Evolutionary conservation across 2,797 vertebrate genomes (phyloP).

Genomic region (Hybognathus amarus): DNA sequence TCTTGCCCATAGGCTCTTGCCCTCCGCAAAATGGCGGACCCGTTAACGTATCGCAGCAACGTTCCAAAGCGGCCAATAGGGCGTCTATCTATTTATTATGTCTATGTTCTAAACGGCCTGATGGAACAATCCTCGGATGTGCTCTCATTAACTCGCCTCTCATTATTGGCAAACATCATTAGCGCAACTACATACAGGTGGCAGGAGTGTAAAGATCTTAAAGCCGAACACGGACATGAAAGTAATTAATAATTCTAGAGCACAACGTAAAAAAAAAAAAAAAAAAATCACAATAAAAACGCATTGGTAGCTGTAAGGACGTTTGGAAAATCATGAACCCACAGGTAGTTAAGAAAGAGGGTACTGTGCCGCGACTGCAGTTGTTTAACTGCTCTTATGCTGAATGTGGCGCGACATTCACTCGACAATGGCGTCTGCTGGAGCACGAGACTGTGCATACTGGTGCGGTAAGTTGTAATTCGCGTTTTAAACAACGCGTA

Average conservation of each 20-base stretch:
- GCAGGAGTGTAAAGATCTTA: neutral
- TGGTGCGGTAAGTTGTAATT: conserved; percentile 67
- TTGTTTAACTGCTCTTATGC: conserved; percentile 66
- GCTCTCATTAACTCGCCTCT: neutral
- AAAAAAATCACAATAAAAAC: too few relatives aligned
- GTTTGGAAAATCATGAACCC: neutral
- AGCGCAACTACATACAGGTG: neutral
- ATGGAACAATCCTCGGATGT: neutral
- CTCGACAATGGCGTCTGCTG: conserved; percentile 68
- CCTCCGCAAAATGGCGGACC: too few relatives aligned
- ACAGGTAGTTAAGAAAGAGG: conserved; percentile 2
- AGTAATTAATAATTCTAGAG: neutral
- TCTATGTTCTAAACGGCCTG: too few relatives aligned
- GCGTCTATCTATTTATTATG: too few relatives aligned
- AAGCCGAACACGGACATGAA: rapidly evolving
- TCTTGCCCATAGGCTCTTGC: too few relatives aligned
- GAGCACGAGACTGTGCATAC: conserved; percentile 76
- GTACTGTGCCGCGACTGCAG: conserved; percentile 14
- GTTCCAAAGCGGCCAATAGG: too few relatives aligned
- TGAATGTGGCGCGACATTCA: conserved; percentile 73
- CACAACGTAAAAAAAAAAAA: neutral
- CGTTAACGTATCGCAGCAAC: too few relatives aligned
- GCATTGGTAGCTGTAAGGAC: neutral
- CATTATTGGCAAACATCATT: neutral
- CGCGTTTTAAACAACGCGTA: neutral